phyloP scores from a whole-genome alignment of 2,797 vertebrate species.

The Pogoniulus pusillus region DNA sequence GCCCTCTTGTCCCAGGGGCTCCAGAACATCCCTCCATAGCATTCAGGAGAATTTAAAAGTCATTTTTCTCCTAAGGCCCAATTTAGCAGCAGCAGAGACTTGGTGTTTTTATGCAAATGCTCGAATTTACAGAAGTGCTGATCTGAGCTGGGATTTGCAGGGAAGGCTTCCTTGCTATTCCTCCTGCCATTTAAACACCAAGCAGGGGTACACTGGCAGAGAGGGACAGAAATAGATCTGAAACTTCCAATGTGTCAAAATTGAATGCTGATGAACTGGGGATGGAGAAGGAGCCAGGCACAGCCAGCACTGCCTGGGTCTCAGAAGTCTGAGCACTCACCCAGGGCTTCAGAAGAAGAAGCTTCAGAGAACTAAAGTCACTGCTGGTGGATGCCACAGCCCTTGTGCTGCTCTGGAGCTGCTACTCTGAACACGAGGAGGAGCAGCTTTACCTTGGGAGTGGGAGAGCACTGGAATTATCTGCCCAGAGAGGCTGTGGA shows the following conservation, averaged over 20 bases:
- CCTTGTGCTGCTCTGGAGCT: background rate
- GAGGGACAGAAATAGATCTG: background rate
- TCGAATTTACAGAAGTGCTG: constrained; percentile 35
- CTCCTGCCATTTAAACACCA: constrained; percentile 12
- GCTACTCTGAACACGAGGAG: constrained; percentile 5
- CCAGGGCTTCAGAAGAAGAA: background rate
- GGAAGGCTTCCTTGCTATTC: constrained; percentile 14
- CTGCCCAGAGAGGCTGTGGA: too few species aligned
- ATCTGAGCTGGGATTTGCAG: constrained; percentile 18
- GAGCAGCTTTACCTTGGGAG: too few species aligned
- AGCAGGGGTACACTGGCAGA: background rate
- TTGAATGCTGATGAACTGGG: background rate
- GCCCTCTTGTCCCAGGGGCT: too few species aligned
- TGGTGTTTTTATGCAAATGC: constrained; percentile 34
- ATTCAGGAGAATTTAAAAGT: background rate
- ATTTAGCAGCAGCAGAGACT: constrained; percentile 36
- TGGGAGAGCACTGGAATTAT: too few species aligned
- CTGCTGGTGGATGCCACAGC: background rate
- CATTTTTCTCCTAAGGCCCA: background rate
- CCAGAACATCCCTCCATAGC: background rate
- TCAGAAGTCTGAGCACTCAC: background rate
- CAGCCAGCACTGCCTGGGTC: background rate
- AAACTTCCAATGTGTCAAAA: constrained; percentile 17
- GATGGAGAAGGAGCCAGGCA: background rate
- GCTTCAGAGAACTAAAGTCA: background rate